phyloP scores from a whole-genome alignment of 2,113 vertebrate genomes.

The Scopus umbretta region DNA sequence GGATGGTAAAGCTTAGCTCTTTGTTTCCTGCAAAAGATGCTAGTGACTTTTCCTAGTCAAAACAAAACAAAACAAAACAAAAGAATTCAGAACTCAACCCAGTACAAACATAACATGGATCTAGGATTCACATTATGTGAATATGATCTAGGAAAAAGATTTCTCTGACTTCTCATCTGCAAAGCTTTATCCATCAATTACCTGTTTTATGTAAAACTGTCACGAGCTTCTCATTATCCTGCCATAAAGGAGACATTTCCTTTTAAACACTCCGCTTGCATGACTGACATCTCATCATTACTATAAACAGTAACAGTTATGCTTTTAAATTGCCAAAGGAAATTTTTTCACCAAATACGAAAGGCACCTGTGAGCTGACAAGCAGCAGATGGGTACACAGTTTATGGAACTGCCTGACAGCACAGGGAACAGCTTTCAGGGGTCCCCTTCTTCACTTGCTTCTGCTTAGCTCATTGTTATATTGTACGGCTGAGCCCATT shows the following conservation, averaged over 20 bases:
- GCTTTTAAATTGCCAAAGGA: neutral
- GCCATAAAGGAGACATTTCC: neutral
- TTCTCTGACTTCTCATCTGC: neutral
- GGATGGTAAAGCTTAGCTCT: neutral
- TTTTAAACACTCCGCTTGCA: conserved; percentile 1
- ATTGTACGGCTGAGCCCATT: neutral
- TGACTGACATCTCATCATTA: neutral
- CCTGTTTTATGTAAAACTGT: conserved; percentile 33
- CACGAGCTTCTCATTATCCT: conserved; percentile 38
- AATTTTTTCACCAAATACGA: neutral
- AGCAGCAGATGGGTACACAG: neutral
- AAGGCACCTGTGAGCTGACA: conserved; percentile 3
- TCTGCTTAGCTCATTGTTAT: neutral
- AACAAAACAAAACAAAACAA: neutral
- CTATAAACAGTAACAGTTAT: neutral
- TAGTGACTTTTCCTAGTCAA: neutral
- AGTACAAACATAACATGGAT: neutral
- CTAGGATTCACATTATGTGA: too few relatives aligned
- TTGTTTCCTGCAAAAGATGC: neutral
- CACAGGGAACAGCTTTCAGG: neutral
- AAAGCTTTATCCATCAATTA: neutral
- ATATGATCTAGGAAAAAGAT: neutral
- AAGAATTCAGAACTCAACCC: neutral
- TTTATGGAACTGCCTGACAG: conserved; percentile 5
- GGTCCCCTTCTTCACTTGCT: neutral